Conservation (phyloP, 92 coral and sea anemone genomes). For the Epizoanthus ramosus region DNA sequence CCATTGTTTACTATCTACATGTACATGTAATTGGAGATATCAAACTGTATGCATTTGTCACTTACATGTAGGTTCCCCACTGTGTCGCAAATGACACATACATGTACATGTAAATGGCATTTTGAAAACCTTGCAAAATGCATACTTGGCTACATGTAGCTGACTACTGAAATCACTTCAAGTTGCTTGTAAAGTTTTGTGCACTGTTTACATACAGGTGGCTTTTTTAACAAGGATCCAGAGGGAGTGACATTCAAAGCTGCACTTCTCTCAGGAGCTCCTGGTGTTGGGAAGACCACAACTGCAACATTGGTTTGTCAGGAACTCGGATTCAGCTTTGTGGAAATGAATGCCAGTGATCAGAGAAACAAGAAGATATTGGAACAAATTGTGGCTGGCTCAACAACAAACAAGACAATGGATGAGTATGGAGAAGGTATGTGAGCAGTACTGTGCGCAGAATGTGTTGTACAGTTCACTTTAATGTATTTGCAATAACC, state of each 20-base stretch:
- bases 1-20: too few relatives aligned
- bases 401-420: slow-evolving; percentile 85
- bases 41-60: too few relatives aligned
- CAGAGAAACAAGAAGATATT: slow-evolving; percentile 87
- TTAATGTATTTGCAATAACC: too few relatives aligned
- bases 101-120: too few relatives aligned
- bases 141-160: not conserved
- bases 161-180: not conserved
- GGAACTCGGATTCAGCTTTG: slow-evolving; percentile 85
- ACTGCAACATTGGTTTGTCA: slow-evolving; percentile 86
- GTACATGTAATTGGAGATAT: too few relatives aligned
- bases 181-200: not conserved
- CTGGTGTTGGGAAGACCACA: slow-evolving; percentile 98
- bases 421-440: slow-evolving; percentile 87
- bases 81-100: too few relatives aligned
- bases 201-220: slow-evolving; percentile 43
- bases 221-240: slow-evolving; percentile 77
- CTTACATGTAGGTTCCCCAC: too few relatives aligned
- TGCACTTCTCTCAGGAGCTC: slow-evolving; percentile 90
- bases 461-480: not conserved
- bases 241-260: slow-evolving; percentile 88
- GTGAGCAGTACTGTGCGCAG: not conserved
- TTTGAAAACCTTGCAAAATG: too few relatives aligned
- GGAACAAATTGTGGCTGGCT: slow-evolving; percentile 74
- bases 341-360: slow-evolving; percentile 98